phyloP scores from a whole-genome alignment of 2,113 vertebrate genomes.

The Carassius auratus region DNA sequence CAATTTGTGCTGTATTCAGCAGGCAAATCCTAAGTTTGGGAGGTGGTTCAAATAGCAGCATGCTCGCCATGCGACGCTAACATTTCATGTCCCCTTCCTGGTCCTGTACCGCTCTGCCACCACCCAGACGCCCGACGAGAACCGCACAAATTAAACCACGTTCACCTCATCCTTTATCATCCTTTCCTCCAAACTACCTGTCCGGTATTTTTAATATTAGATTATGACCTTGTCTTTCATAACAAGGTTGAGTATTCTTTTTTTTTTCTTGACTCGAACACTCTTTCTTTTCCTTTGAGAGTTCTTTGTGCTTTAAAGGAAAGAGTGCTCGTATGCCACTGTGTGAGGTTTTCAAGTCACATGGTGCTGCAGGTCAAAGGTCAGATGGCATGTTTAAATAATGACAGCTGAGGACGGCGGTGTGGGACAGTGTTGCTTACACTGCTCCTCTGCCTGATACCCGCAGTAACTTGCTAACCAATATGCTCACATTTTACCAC shows the following conservation, averaged over 20 bases:
- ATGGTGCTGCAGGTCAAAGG: conserved; percentile 13
- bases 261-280: neutral
- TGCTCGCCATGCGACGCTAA: conserved; percentile 21
- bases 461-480: neutral
- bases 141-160: conserved; percentile 58
- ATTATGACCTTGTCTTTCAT: conserved; percentile 59
- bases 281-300: conserved; percentile 38
- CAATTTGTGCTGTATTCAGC: conserved; percentile 50
- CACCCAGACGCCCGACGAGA: conserved; percentile 34
- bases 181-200: conserved; percentile 32
- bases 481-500: conserved; percentile 28
- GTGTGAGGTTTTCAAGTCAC: neutral
- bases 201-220: conserved; percentile 59
- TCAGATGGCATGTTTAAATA: conserved; percentile 12
- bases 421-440: neutral
- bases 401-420: neutral
- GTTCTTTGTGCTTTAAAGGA: conserved; percentile 43
- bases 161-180: conserved; percentile 54
- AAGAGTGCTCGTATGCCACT: conserved; percentile 18
- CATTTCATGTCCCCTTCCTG: conserved; percentile 3
- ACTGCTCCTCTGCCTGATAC: neutral
- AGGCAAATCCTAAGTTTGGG: conserved; percentile 26
- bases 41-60: conserved; percentile 27
- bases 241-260: conserved; percentile 43
- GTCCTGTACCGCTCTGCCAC: neutral